Conservation (phyloP, 2,888 invertebrate genomes). For the Dioctria rufipes region DNA sequence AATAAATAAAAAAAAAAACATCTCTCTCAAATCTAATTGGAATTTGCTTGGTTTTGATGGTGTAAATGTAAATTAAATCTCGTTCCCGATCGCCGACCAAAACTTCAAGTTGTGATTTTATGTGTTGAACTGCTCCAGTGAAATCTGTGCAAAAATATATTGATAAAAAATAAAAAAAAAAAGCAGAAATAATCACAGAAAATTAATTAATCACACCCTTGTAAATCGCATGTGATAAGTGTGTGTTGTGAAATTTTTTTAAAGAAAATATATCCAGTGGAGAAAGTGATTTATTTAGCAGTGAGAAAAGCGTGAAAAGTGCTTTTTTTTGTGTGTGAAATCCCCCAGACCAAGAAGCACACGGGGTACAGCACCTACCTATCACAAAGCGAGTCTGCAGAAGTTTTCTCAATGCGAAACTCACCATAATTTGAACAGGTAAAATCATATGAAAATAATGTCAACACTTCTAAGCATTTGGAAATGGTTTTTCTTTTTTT, state of each 20-base stretch:
- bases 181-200: neutral
- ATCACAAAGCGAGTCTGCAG: neutral
- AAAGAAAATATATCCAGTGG: neutral
- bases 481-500: neutral
- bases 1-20: neutral
- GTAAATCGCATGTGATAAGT: conserved; percentile 3
- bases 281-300: conserved; percentile 7
- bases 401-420: neutral
- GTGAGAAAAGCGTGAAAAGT: neutral
- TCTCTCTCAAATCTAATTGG: neutral
- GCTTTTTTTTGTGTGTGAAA: conserved; percentile 7
- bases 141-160: conserved; percentile 31
- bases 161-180: neutral
- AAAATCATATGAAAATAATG: conserved; percentile 7
- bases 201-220: conserved; percentile 10
- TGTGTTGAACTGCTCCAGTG: neutral
- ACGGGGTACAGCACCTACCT: neutral
- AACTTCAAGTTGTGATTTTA: neutral
- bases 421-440: conserved; percentile 19
- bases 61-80: too few species aligned
- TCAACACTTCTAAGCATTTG: neutral
- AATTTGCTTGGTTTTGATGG: neutral
- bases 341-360: neutral
- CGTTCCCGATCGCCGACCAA: too few species aligned
- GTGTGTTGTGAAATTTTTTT: neutral